Percentiles rank a stretch among this genome's conserved stretches.
phyloP scores from a whole-genome alignment of 2,888 invertebrate genomes.

The Melinaea menophilus region DNA sequence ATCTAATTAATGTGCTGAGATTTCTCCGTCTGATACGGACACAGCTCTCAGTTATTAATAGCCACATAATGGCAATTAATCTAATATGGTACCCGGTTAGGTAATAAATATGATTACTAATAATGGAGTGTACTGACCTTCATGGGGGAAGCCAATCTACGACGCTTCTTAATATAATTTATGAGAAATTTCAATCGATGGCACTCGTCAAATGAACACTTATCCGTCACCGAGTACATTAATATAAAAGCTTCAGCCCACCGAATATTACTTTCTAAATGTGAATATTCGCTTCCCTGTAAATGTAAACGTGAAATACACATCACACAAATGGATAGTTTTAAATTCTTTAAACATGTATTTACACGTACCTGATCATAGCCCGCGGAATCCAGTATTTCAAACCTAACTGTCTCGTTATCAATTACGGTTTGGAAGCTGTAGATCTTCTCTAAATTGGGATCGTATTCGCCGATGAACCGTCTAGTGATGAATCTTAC shows the following conservation, averaged over 20 bases:
- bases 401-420: slow-evolving; percentile 86
- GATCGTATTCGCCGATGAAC: slow-evolving; percentile 93
- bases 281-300: slow-evolving; percentile 82
- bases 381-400: slow-evolving; percentile 89
- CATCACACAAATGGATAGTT: neutral
- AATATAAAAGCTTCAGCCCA: slow-evolving; percentile 94
- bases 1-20: no score
- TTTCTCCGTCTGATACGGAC: no score
- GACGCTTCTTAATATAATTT: slow-evolving; percentile 85
- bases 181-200: slow-evolving; percentile 89
- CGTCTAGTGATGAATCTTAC: slow-evolving; percentile 90
- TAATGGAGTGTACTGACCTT: slow-evolving; percentile 60
- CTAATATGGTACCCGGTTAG: neutral
- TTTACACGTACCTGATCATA: slow-evolving; percentile 80
- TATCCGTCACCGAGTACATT: slow-evolving; percentile 92
- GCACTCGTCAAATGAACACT: slow-evolving; percentile 92
- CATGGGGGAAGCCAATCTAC: slow-evolving; percentile 80
- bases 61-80: neutral
- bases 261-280: slow-evolving; percentile 87
- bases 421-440: slow-evolving; percentile 85
- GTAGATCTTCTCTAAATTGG: slow-evolving; percentile 88
- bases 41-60: no score
- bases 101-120: neutral
- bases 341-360: neutral
- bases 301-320: slow-evolving; percentile 17